Conservation (phyloP, 2,888 invertebrate species). For the Liopterus haemorrhoidalis region DNA sequence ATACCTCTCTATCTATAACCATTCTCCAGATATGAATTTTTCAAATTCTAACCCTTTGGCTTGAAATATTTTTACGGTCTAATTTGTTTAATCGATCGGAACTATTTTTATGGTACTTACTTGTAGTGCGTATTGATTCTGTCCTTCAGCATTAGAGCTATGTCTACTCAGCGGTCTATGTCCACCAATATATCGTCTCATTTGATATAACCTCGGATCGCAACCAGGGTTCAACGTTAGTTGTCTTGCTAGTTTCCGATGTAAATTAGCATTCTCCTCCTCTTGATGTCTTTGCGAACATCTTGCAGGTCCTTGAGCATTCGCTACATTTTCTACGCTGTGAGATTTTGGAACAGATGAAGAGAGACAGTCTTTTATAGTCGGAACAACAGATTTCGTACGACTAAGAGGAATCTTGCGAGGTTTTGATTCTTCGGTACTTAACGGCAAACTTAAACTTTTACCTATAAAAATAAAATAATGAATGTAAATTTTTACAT, state of each 20-base stretch:
- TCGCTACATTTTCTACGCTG: slow-evolving; percentile 51
- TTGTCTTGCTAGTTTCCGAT: slow-evolving; percentile 73
- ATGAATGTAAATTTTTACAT: too few relatives aligned
- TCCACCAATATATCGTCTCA: slow-evolving; percentile 5
- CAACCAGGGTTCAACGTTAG: slow-evolving; percentile 74
- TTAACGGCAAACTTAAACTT: slow-evolving; percentile 48
- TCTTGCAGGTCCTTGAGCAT: slow-evolving; percentile 31
- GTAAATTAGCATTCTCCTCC: slow-evolving; percentile 53
- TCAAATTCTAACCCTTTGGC: too few relatives aligned
- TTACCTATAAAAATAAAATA: slow-evolving; percentile 38
- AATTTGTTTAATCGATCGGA: neutral
- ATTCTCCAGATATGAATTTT: too few relatives aligned
- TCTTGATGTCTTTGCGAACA: slow-evolving; percentile 27
- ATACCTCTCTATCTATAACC: too few relatives aligned
- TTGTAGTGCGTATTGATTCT: slow-evolving; percentile 18
- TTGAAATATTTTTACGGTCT: too few relatives aligned
- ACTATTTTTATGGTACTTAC: slow-evolving; percentile 3
- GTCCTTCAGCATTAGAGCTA: slow-evolving; percentile 18
- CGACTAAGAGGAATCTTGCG: slow-evolving; percentile 59
- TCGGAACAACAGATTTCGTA: slow-evolving; percentile 59
- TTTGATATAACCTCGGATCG: slow-evolving; percentile 58
- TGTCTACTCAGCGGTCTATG: slow-evolving; percentile 18
- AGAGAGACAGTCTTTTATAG: slow-evolving; percentile 42
- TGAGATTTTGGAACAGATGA: slow-evolving; percentile 49
- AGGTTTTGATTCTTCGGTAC: slow-evolving; percentile 37